Percentiles rank a stretch among this genome's conserved stretches.
phyloP scores from a whole-genome alignment of 1,140 invertebrate genomes.

The Maconellicoccus hirsutus region DNA sequence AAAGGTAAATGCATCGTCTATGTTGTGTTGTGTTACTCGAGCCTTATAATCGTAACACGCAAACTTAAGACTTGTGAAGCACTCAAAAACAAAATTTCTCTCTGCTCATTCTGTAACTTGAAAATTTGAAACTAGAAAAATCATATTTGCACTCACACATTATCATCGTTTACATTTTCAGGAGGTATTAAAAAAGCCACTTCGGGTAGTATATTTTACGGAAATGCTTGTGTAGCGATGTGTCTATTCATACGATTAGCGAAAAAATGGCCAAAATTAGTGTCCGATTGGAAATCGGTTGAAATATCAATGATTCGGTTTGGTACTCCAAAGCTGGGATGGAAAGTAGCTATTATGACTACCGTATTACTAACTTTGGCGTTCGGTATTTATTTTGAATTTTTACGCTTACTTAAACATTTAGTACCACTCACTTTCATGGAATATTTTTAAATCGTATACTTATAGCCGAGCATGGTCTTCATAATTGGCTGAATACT shows the following conservation, averaged over 20 bases:
- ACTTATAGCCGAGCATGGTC: constrained; percentile 28
- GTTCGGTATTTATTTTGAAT: constrained; percentile 27
- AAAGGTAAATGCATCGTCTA: constrained; percentile 27
- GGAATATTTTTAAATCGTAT: neutral
- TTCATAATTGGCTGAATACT: constrained; percentile 28
- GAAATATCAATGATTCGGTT: constrained; percentile 37
- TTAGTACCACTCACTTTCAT: no score
- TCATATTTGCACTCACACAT: no score
- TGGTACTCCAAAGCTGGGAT: constrained; percentile 27
- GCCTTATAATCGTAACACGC: no score
- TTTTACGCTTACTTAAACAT: neutral
- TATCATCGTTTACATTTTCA: constrained; percentile 29
- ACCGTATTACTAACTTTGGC: constrained; percentile 27
- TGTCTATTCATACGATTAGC: constrained; percentile 37
- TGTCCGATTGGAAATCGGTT: constrained; percentile 37
- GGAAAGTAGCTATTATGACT: constrained; percentile 27
- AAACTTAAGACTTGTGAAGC: no score
- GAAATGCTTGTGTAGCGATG: constrained; percentile 36
- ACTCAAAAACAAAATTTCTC: no score
- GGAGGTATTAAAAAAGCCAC: constrained; percentile 39
- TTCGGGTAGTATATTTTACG: constrained; percentile 39
- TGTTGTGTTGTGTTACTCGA: no score
- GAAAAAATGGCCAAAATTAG: constrained; percentile 35
- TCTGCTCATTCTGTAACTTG: no score
- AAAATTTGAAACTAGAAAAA: no score